Evolutionary conservation across 2,888 invertebrate species (phyloP).

Genomic region (Shargacucullia verbasci): DNA sequence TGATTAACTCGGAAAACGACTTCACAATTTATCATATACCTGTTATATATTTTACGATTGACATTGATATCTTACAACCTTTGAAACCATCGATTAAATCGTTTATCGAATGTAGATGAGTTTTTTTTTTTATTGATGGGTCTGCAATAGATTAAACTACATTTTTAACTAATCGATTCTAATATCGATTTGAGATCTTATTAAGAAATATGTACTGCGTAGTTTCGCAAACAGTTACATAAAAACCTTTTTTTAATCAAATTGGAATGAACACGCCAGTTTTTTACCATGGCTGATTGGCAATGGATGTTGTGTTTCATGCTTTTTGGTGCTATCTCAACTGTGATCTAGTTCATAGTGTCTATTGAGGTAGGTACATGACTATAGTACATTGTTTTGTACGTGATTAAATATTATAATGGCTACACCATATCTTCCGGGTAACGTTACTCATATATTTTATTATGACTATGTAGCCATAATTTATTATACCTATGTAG

Average conservation of each 20-base stretch:
- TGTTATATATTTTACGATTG: no score
- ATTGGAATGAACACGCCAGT: slow-evolving; percentile 29
- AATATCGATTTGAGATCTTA: slow-evolving; percentile 33
- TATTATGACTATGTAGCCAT: no score
- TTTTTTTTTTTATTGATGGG: neutral
- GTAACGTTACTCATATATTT: no score
- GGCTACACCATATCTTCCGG: no score
- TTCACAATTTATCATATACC: no score
- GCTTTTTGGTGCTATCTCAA: slow-evolving; percentile 26
- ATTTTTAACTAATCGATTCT: slow-evolving; percentile 23
- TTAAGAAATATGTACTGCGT: slow-evolving; percentile 25
- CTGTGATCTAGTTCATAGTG: slow-evolving; percentile 33
- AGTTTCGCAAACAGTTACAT: slow-evolving; percentile 31
- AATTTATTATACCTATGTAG: no score
- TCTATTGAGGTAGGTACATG: neutral
- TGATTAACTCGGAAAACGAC: no score
- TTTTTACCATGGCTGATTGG: slow-evolving; percentile 41
- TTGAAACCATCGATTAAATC: neutral
- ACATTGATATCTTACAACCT: no score
- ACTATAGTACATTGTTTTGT: neutral
- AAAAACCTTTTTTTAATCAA: slow-evolving; percentile 40
- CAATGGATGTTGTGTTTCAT: slow-evolving; percentile 22
- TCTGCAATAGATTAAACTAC: neutral
- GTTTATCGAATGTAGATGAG: neutral
- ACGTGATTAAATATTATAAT: neutral